These are phyloP conservation scores for Morbakka virulenta DNA, from an alignment of 30 jellyfish, hydroid and myxozoan species.

Conservation along the genomic window DNA sequence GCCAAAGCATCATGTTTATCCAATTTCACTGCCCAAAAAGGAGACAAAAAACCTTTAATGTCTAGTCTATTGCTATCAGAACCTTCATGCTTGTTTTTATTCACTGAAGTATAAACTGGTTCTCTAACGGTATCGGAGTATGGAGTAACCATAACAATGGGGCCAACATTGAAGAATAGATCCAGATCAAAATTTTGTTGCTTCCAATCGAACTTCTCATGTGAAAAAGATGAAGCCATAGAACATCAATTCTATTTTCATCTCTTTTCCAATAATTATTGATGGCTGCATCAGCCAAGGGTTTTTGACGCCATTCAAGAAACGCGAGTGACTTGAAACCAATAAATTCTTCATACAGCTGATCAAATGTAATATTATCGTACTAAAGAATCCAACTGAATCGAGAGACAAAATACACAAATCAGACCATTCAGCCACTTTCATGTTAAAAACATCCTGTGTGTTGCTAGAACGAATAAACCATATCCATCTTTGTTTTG, in stretches of 20 bases:
- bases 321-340: slow-evolving; percentile 38
- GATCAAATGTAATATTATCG: slow-evolving; percentile 20
- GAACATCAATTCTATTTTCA: slow-evolving; percentile 20
- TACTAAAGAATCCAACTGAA: slow-evolving; percentile 19
- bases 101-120: neutral
- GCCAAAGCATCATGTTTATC: no score
- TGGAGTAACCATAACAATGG: slow-evolving; percentile 15
- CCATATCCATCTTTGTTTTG: no score
- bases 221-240: neutral
- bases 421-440: slow-evolving; percentile 32
- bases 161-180: slow-evolving; percentile 52
- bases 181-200: no score
- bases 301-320: slow-evolving; percentile 1
- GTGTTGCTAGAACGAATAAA: no score
- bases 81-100: neutral
- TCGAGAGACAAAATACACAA: slow-evolving; percentile 11
- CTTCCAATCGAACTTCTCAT: slow-evolving; percentile 1
- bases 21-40: no score
- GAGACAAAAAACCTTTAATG: no score
- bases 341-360: slow-evolving; percentile 43
- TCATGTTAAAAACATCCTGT: neutral
- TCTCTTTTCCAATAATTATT: slow-evolving; percentile 15
- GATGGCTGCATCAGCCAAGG: slow-evolving; percentile 52
- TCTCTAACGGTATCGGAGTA: slow-evolving; percentile 50
- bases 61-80: neutral